phyloP scores from a whole-genome alignment of 2,113 vertebrate species.

The Hystrix cristata region DNA sequence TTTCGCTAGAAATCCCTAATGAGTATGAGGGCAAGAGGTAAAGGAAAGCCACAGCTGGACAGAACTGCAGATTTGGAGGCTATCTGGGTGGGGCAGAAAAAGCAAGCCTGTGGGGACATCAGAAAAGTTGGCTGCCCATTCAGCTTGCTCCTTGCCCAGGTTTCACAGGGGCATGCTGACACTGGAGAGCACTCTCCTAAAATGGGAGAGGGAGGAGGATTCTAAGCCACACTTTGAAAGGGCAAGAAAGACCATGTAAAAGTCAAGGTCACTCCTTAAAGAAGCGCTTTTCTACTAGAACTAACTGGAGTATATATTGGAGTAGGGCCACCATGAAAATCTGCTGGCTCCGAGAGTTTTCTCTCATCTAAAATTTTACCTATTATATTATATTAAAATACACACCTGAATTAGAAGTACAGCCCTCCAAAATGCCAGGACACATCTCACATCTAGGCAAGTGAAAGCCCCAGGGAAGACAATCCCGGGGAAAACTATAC shows the following conservation, averaged over 20 bases:
- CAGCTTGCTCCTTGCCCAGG: not conserved
- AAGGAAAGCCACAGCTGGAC: not conserved
- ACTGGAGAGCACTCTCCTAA: not conserved
- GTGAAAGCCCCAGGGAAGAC: not conserved
- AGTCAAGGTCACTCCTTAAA: not conserved
- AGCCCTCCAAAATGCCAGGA: not conserved
- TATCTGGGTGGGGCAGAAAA: not conserved
- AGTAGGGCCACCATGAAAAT: not conserved
- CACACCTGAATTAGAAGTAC: not conserved
- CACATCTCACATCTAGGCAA: not conserved
- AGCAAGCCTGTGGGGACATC: not conserved
- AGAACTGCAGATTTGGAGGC: not conserved
- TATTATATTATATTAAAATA: not conserved
- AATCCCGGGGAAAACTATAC: not conserved
- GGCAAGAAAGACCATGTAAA: not conserved
- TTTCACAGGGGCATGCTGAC: not conserved
- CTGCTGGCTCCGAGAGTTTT: not conserved
- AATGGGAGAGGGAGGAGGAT: not conserved
- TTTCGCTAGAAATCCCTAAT: not conserved
- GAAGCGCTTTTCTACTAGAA: not conserved
- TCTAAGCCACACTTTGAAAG: not conserved
- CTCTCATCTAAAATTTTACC: not conserved
- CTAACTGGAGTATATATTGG: not conserved
- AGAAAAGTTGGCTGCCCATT: not conserved
- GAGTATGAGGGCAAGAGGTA: not conserved